Evolutionary conservation across 2,888 invertebrate genomes (phyloP).

Genomic region (Gastrophysa polygoni): DNA sequence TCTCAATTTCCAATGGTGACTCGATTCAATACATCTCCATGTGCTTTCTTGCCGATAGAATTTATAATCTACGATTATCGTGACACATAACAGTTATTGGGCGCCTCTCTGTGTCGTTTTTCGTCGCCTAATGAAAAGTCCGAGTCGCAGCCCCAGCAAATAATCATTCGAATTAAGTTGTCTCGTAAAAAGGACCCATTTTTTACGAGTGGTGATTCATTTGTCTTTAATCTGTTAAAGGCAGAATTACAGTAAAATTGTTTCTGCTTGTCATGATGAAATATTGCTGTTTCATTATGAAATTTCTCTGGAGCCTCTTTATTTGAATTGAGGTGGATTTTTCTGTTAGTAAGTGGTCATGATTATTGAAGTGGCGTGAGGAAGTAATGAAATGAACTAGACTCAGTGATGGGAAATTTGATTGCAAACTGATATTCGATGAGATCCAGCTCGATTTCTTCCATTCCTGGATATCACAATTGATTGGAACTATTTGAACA

Average conservation of each 20-base stretch:
- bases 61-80: not conserved
- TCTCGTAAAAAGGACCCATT: conserved; percentile 30
- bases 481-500: no score
- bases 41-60: not conserved
- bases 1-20: no score
- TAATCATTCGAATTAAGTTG: conserved; percentile 35
- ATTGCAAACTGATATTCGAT: no score
- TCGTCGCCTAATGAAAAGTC: conserved; percentile 33
- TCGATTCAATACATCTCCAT: no score
- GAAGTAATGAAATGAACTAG: no score
- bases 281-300: conserved; percentile 27
- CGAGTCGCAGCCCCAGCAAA: conserved; percentile 26
- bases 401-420: no score
- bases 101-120: conserved; percentile 21
- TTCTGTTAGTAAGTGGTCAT: not conserved
- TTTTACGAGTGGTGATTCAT: conserved; percentile 29
- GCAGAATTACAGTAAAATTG: conserved; percentile 24
- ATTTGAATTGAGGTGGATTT: not conserved
- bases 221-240: conserved; percentile 29
- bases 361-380: no score
- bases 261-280: conserved; percentile 25
- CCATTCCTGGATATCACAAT: no score
- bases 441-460: no score
- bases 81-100: not conserved
- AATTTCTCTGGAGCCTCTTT: conserved; percentile 10